A percentile compares a stretch with the other conserved stretches of the same genome.
These are phyloP conservation scores for Synergus umbraculus DNA, from an alignment of 2,888 invertebrate species.

Conservation along the genomic window DNA sequence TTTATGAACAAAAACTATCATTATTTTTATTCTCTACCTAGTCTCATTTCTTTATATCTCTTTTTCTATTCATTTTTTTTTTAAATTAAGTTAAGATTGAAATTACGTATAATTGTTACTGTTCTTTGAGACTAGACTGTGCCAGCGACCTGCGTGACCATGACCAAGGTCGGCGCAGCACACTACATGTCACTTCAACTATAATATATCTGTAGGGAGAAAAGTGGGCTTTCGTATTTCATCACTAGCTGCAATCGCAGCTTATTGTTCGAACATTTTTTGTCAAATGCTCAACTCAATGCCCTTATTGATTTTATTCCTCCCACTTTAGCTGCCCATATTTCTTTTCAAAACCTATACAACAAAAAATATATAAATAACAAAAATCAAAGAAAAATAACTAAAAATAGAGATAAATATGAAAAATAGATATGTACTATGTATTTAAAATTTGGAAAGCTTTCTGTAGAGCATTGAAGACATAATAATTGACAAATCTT, in stretches of 20 bases:
- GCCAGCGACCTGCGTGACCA: constrained; percentile 34
- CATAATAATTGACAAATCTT: too few species aligned
- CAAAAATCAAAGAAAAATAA: too few species aligned
- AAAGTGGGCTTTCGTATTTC: constrained; percentile 24
- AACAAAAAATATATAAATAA: too few species aligned
- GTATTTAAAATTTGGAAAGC: not conserved
- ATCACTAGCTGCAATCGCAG: not conserved
- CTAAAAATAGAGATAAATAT: too few species aligned
- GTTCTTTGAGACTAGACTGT: not conserved
- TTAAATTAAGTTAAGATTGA: not conserved
- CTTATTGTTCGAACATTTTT: not conserved
- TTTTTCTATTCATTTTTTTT: too few species aligned
- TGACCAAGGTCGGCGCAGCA: constrained; percentile 37
- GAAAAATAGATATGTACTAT: too few species aligned
- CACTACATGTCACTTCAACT: constrained; percentile 20
- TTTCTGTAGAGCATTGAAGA: too few species aligned
- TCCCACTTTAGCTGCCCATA: not conserved
- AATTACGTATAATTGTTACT: not conserved
- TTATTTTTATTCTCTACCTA: too few species aligned
- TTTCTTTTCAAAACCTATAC: too few species aligned
- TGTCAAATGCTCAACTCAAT: constrained; percentile 5
- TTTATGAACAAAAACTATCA: not conserved
- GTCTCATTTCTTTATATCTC: too few species aligned
- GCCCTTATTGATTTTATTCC: constrained; percentile 8
- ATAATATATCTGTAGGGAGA: constrained; percentile 5